Base-by-base conservation (phyloP, 2,888 invertebrate species). In the Pachydiplax longipennis region DNA sequence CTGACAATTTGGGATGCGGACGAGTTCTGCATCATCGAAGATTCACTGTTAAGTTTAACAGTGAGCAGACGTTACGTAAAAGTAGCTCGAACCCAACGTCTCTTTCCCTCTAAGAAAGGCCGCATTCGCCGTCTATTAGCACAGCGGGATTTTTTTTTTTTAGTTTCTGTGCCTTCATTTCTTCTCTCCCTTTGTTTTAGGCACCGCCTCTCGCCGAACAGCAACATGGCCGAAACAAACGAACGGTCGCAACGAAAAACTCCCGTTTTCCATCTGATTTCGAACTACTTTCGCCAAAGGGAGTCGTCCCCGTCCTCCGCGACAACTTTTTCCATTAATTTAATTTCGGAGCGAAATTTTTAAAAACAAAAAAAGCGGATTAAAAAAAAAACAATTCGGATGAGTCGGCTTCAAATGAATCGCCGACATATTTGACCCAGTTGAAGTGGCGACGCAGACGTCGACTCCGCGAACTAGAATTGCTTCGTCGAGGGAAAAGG, bases 341-440 rank as follows among this genome's bases (percentile, higher is more conserved):
- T n/a, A 12, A 61, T 61, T 61, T 61, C n/a, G 5, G 61, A 61
- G 61, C 18, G 61, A 61, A 61, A 61, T 22, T 61, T 8, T 15
- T 61, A 61, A 61, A 53, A 83, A 83, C 2, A 5, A 37, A 37
- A n/a, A n/a, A n/a, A n/a, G n/a, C n/a, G n/a, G n/a, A n/a, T n/a
- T 82, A 22, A 15, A 18, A 15, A 31, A 35, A 31, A 18, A 83
- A 13, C 31, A 37, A 37, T 31, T 10, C 31, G 53, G 53, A 58
- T 31, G 58, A 83, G 53, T 31, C 31, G 53, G 13, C 82, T 83
- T 53, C 83, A 15, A n/a, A 83, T 31, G 83, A 58, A 53, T 35
- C 53, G 44, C 48, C 48, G 31, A 13, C 58, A 53, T 31, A 31
- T 83, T 83, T 53, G 83, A 83, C 83, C 83, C 83, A 83, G 83